Evolutionary conservation across 2,113 vertebrate species (phyloP).

Genomic region (Phyllopteryx taeniolatus): DNA sequence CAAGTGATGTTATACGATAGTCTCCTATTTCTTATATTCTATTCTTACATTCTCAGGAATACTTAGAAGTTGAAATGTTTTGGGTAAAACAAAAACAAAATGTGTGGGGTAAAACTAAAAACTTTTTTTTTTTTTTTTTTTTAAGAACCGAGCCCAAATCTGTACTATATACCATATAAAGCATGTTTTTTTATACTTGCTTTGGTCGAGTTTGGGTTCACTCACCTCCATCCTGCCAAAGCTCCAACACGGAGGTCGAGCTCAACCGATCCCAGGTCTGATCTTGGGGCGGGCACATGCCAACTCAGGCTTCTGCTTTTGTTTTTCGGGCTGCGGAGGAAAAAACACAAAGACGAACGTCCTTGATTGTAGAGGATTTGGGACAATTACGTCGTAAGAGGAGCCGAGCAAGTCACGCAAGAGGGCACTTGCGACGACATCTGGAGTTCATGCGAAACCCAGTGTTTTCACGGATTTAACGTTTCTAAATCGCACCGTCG

Average conservation of each 20-base stretch:
- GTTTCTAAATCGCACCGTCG: conserved; percentile 8
- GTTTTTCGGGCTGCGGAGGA: conserved; percentile 13
- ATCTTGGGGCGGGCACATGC: neutral
- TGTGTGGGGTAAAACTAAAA: no score
- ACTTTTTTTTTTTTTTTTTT: no score
- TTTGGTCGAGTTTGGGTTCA: conserved; percentile 31
- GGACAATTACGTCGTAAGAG: neutral
- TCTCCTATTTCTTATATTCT: no score
- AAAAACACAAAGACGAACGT: neutral
- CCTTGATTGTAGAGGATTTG: conserved; percentile 34
- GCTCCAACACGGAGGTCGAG: conserved; percentile 12
- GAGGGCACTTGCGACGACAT: conserved; percentile 3
- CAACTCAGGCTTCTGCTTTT: conserved; percentile 21
- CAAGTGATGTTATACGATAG: no score
- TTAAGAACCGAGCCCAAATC: no score
- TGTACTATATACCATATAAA: neutral
- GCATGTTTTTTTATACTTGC: neutral
- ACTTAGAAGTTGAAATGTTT: no score
- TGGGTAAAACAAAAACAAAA: no score
- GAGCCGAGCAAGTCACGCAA: neutral
- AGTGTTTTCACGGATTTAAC: conserved; percentile 19
- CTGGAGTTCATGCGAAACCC: neutral
- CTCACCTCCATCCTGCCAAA: conserved; percentile 17
- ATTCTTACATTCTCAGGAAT: no score
- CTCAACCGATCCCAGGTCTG: conserved; percentile 8